A percentile compares a stretch with the other conserved stretches of the same genome.
Evolutionary conservation across 2,888 invertebrate genomes (phyloP).

Genomic region (Gnatocerus cornutus): DNA sequence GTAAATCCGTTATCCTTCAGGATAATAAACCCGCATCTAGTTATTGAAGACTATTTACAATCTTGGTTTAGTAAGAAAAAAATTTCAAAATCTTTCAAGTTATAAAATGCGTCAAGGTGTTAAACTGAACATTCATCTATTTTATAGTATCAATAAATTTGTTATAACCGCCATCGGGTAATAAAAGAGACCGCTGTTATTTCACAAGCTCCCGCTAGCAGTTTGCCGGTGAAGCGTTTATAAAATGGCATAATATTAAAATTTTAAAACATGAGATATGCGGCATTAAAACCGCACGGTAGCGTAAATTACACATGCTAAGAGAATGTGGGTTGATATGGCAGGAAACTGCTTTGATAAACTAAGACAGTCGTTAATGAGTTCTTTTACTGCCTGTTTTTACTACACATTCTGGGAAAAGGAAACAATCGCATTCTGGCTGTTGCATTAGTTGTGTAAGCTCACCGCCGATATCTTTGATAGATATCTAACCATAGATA

Average conservation of each 20-base stretch:
- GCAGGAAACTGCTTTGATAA: conserved; percentile 50
- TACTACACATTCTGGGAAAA: conserved; percentile 28
- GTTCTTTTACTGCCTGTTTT: conserved; percentile 40
- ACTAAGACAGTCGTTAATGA: conserved; percentile 49
- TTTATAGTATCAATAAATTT: conserved; percentile 59
- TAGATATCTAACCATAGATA: background rate
- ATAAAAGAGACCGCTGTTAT: conserved; percentile 54
- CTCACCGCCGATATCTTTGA: background rate
- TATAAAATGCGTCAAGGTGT: conserved; percentile 52
- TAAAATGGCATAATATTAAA: conserved; percentile 51
- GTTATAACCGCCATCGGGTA: conserved; percentile 34
- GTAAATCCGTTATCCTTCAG: conserved; percentile 32
- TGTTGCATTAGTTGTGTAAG: conserved; percentile 1
- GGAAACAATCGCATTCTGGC: conserved; percentile 32
- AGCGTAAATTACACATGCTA: conserved; percentile 52
- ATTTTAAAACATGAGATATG: conserved; percentile 48
- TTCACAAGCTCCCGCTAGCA: conserved; percentile 52
- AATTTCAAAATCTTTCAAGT: conserved; percentile 24
- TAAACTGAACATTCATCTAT: conserved; percentile 50
- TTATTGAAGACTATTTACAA: conserved; percentile 22
- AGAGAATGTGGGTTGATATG: conserved; percentile 51
- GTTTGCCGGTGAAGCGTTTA: conserved; percentile 41
- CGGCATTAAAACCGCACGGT: conserved; percentile 47
- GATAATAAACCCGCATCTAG: conserved; percentile 25
- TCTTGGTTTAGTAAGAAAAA: conserved; percentile 15